Base-by-base conservation (phyloP, 53 echinoderm and acorn worm species). In the Hippasteria phrygiana region DNA sequence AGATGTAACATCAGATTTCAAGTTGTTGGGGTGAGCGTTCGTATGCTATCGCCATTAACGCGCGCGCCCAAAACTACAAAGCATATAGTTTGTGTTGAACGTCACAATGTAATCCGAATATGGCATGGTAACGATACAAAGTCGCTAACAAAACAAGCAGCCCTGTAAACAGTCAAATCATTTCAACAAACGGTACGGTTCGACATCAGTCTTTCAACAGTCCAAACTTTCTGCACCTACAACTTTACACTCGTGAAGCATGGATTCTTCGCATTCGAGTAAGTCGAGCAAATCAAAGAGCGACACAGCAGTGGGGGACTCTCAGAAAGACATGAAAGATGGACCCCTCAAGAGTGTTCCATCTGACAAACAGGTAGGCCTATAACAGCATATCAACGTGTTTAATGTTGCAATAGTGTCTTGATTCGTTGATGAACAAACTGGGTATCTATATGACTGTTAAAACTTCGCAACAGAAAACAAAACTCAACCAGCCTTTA, bases 351-450 rank as follows among this genome's bases (percentile, higher is more conserved):
- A 79, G 55, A 41, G 13, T 10, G 55, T 13, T 64, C 81, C 81
- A 17, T 81, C 81, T 10, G 81, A 81, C 40, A 65, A 63, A 43
- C 41, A 81, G 81, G 81, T 81, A 64, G 12, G 26, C 17, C 18
- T 59, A 51, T 9, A 50, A 26, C 3, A 5, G 1, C 9, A 38
- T 20, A n/a, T 3, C 41, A 42, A 17, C 41, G 18, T 70, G 38
- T 1, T 9, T n/a, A n/a, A n/a, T n/a, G n/a, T n/a, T n/a, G n/a
- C n/a, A n/a, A n/a, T n/a, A n/a, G n/a, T n/a, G n/a, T n/a, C n/a
- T n/a, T n/a, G n/a, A n/a, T n/a, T n/a, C n/a, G n/a, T n/a, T n/a
- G n/a, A n/a, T n/a, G n/a, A n/a, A n/a, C n/a, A n/a, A n/a, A n/a
- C n/a, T n/a, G n/a, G n/a, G n/a, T n/a, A n/a, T n/a, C n/a, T n/a